These are phyloP conservation scores for Plebejus melissa DNA, from an alignment of 2,888 invertebrate species.

Conservation along the genomic window DNA sequence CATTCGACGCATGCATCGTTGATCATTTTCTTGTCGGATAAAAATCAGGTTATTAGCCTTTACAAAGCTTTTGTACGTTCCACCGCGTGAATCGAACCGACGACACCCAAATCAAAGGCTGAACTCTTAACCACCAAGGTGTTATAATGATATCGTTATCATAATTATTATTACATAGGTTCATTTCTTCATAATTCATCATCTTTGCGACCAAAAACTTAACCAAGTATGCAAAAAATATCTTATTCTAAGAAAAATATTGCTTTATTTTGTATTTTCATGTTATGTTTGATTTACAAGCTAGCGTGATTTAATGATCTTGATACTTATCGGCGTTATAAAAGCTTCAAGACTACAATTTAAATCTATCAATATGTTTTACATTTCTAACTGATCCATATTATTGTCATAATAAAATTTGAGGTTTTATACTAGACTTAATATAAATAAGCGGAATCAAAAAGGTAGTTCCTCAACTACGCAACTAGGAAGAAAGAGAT, in stretches of 20 bases:
- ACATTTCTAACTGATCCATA: neutral
- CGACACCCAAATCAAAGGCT: too few relatives aligned
- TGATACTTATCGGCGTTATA: constrained; percentile 3
- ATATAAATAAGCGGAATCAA: neutral
- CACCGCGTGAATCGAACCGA: too few relatives aligned
- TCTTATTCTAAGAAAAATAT: neutral
- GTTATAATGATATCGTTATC: too few relatives aligned
- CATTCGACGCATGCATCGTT: too few relatives aligned
- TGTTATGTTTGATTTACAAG: constrained; percentile 1
- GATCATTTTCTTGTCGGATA: too few relatives aligned
- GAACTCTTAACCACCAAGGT: too few relatives aligned
- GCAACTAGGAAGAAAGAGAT: too few relatives aligned
- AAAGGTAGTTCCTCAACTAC: too few relatives aligned
- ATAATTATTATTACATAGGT: too few relatives aligned
- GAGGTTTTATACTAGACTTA: neutral
- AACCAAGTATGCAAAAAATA: neutral
- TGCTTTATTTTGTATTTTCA: neutral
- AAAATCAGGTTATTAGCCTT: too few relatives aligned
- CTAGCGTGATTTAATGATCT: constrained; percentile 4
- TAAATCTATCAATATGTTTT: neutral
- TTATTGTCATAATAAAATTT: neutral
- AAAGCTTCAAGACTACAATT: neutral
- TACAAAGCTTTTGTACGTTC: too few relatives aligned
- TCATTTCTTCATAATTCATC: neutral
- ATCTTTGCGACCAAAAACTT: neutral